Percentiles rank a stretch among this genome's conserved stretches.
Evolutionary conservation across 2,113 vertebrate species (phyloP).

Genomic region (Nycticryphes semicollaris): DNA sequence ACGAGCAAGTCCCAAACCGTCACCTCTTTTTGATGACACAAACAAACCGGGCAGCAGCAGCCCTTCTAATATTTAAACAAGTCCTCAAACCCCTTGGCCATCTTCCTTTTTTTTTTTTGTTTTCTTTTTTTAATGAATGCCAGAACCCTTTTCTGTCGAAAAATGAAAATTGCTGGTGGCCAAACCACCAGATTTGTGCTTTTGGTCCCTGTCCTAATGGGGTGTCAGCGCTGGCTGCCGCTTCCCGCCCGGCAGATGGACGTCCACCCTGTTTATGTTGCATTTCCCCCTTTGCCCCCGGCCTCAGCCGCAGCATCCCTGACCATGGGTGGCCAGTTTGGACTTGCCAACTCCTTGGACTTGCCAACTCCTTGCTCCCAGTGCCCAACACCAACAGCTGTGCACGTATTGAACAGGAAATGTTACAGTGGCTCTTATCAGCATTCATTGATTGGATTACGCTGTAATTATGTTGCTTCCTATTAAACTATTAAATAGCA

Average conservation of each 20-base stretch:
- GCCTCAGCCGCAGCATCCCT: not conserved
- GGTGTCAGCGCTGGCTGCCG: constrained; percentile 5
- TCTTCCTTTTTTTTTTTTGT: not conserved
- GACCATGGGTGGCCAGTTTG: not conserved
- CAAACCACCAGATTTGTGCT: not conserved
- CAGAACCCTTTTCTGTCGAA: constrained; percentile 1
- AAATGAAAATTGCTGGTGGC: not conserved
- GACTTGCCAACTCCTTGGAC: fast-evolving
- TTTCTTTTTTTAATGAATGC: not conserved
- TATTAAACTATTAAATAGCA: not conserved
- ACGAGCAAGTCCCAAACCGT: not conserved
- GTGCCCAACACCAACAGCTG: fast-evolving
- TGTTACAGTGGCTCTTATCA: fast-evolving
- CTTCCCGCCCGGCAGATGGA: not conserved
- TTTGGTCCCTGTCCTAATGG: not conserved
- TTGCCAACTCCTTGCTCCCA: not conserved
- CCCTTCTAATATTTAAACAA: constrained; percentile 12
- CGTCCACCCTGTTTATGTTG: not conserved
- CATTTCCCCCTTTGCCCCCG: not conserved
- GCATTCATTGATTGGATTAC: not conserved
- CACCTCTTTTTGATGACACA: not conserved
- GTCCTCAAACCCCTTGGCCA: not conserved
- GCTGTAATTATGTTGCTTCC: not conserved
- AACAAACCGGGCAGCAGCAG: constrained; percentile 16
- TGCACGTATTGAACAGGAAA: not conserved